Base-by-base conservation (phyloP, 2,888 invertebrate species). In the Oligia strigilis region DNA sequence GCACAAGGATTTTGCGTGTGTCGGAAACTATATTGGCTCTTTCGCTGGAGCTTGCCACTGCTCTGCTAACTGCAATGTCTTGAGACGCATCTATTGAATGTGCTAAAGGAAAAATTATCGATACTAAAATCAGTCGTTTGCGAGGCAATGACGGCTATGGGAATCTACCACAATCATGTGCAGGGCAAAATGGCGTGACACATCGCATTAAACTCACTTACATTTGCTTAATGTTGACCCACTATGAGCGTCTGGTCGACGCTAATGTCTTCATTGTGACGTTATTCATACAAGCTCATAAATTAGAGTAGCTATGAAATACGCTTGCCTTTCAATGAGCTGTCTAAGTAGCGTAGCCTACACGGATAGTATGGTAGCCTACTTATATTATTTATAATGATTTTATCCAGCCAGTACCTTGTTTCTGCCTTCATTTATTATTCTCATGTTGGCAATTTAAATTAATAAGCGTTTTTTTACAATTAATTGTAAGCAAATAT, bases 401-500 rank as follows among this genome's bases (percentile, higher is more conserved):
- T 46, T 4, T 23, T n/a, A 75, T 46, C n/a, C 46, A 75, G 46
- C 8, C 17, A 4, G 75, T 40, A 43, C 29, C 23, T 19, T 14
- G 14, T 60, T n/a, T 62, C 4, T 40, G 29, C 11, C 6, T 40
- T 43, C 8, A 29, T 52, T 46, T 23, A 49, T 43, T 73, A 36
- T 49, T 69, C 36, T 36, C 11, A 11, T 69, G 46, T 73, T 36
- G 9, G 46, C 23, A 36, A 64, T 73, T 36, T 23, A 49, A 17
- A 23, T 66, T 36, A 73, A 67, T 14, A 23, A 62, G 29, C 62
- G 29, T 29, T 29, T 4, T 65, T 65, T 23, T 11, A 5, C 19
- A 11, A 40, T 1, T 4, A 19, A 65, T 64, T 65, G 64, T 40
- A 65, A 19, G 77, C 55, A 36, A 69, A 83, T 60, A 43, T 17